A percentile compares a stretch with the other conserved stretches of the same genome.
phyloP scores from a whole-genome alignment of 2,113 vertebrate species.

The Scartelaos histophorus region DNA sequence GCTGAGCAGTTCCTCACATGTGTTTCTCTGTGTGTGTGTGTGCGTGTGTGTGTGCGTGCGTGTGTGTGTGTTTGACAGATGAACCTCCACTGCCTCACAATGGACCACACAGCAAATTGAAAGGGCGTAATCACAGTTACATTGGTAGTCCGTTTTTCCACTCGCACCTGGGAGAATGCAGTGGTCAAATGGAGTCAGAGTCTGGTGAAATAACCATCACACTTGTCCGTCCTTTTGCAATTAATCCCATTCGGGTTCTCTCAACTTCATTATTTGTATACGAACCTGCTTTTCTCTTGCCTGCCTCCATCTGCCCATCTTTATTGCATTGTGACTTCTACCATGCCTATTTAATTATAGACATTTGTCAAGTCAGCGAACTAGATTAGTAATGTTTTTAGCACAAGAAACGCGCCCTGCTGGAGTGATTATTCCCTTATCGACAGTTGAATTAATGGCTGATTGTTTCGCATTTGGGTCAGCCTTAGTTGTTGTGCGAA shows the following conservation, averaged over 20 bases:
- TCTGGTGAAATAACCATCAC: constrained; percentile 48
- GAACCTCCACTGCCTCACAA: constrained; percentile 35
- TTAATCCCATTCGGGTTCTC: constrained; percentile 46
- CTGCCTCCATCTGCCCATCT: background rate
- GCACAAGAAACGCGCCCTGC: constrained; percentile 16
- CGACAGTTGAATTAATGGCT: constrained; percentile 44
- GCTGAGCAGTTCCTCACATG: constrained; percentile 16
- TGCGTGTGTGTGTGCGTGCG: background rate
- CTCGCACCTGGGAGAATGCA: constrained; percentile 41
- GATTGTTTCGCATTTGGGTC: constrained; percentile 29
- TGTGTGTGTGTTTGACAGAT: constrained; percentile 45
- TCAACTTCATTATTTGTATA: constrained; percentile 39
- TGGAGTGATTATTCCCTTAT: constrained; percentile 43
- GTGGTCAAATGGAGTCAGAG: constrained; percentile 52
- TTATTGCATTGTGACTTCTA: background rate
- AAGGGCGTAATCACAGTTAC: constrained; percentile 56
- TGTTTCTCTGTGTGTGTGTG: background rate
- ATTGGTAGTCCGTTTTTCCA: constrained; percentile 39
- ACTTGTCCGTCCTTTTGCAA: constrained; percentile 33
- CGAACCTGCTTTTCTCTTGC: background rate
- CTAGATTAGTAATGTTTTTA: constrained; percentile 21
- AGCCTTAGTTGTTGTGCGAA: constrained; percentile 35
- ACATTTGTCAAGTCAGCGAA: background rate
- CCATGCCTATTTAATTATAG: background rate
- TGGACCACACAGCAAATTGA: constrained; percentile 47